Base-by-base conservation (phyloP, 2,888 invertebrate genomes). In the Cephalotes varians region DNA sequence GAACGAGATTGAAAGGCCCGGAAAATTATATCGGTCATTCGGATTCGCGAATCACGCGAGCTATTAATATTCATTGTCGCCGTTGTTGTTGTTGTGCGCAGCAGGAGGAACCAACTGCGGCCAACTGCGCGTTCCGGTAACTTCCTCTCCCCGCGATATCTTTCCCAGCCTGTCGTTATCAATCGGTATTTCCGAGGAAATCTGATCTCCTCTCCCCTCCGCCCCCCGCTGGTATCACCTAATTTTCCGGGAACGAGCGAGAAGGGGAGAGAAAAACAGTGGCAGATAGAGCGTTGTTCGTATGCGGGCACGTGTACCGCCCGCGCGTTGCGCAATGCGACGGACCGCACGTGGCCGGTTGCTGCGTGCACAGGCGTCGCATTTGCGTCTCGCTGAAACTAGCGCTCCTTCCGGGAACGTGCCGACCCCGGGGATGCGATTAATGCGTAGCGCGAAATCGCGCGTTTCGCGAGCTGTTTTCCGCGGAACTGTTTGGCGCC, bases 291-390 rank as follows among this genome's bases (percentile, higher is more conserved):
- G 18, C 54, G 54, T 1, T 60, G 54, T 69, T 56, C 15, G n/a
- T n/a, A n/a, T 15, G 40, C 51, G 62, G 28, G 47, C 69, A 74
- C 81, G 81, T 67, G 74, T 74, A 54, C 47, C 44, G 34, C 6
- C 69, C 49, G 49, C 62, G 62, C 47, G 69, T 83, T 83, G 69
- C 74, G 83, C 69, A 84, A 83, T 67, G 40, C 47, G 54, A 2
- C 60, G 28, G 40, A 10, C 34, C n/a, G 81, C 81, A 83, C 83
- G 81, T 81, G 83, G 67, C 73, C 31, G 25, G 28, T 21, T 6
- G 37, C 47, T 47, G 58, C 21, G 31, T 56, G 44, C 31, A 65
- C 31, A 7, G 18, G 21, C 31, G 54, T 76, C 76, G 37, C 54
- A 65, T 65, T 65, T 65, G 28, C 72, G 60, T n/a, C 51, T 79